Evolutionary conservation across 2,888 invertebrate genomes (phyloP).

Genomic region (Lepidochrysops patricia): DNA sequence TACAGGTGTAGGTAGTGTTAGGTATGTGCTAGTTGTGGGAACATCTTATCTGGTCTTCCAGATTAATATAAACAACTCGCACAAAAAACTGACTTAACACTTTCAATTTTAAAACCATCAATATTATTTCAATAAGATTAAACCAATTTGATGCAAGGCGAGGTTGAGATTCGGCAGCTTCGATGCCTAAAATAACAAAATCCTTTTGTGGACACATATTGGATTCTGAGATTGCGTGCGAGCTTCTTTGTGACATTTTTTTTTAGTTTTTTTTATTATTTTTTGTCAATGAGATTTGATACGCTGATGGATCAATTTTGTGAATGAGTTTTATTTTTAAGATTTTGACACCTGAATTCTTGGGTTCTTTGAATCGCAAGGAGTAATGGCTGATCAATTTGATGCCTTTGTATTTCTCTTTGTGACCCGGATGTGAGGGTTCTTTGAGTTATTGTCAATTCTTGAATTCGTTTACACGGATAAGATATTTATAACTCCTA

Average conservation of each 20-base stretch:
- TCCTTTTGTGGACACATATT: constrained; percentile 49
- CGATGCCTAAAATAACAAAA: constrained; percentile 59
- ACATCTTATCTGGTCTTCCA: not conserved
- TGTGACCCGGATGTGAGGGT: constrained; percentile 43
- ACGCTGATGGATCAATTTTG: constrained; percentile 55
- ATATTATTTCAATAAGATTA: constrained; percentile 9
- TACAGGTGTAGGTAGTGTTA: no score
- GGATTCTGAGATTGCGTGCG: constrained; percentile 62
- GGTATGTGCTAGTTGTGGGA: not conserved
- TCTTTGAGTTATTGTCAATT: constrained; percentile 14
- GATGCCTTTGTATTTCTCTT: constrained; percentile 35
- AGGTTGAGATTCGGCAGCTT: constrained; percentile 33
- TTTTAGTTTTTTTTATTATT: constrained; percentile 29
- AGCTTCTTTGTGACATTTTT: constrained; percentile 49
- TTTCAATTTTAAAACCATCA: constrained; percentile 5
- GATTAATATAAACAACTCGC: not conserved
- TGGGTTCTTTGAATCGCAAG: constrained; percentile 35
- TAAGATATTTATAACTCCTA: not conserved
- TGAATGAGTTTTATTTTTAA: constrained; percentile 52
- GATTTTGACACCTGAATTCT: constrained; percentile 64
- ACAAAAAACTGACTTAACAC: not conserved
- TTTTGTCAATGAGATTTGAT: constrained; percentile 52
- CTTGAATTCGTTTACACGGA: not conserved
- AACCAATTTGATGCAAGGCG: constrained; percentile 19
- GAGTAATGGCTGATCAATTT: constrained; percentile 52